Percentiles rank a stretch among this genome's conserved stretches.
Evolutionary conservation across 1,140 invertebrate genomes (phyloP).

Genomic region (Pantala flavescens): DNA sequence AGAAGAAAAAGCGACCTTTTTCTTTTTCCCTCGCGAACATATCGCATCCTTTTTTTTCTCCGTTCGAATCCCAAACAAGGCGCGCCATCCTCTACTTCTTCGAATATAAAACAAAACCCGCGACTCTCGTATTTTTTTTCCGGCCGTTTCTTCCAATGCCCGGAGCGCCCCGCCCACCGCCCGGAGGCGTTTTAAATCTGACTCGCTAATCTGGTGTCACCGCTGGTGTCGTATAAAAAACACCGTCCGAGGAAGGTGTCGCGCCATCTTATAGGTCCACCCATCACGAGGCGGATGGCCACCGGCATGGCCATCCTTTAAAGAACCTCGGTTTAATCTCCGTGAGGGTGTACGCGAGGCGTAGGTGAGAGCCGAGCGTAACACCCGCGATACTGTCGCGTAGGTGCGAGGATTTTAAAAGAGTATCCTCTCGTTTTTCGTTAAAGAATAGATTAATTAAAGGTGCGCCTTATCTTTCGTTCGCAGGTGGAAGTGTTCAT

Average conservation of each 20-base stretch:
- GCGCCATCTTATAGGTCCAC: not conserved
- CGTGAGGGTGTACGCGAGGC: not conserved
- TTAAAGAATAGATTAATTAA: not conserved
- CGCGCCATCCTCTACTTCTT: no score
- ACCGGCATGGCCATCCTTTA: not conserved
- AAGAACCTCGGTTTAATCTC: not conserved
- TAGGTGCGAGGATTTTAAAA: not conserved
- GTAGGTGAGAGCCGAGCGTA: not conserved
- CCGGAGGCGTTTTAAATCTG: not conserved
- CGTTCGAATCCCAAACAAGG: no score
- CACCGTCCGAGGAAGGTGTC: not conserved
- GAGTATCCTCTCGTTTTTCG: not conserved
- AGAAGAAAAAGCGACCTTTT: no score
- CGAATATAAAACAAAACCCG: no score
- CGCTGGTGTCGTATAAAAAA: not conserved
- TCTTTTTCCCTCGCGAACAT: no score
- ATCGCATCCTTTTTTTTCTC: no score
- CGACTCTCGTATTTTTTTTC: no score
- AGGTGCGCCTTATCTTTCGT: no score
- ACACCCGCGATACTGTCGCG: not conserved
- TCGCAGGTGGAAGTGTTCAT: no score
- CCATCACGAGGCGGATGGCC: not conserved
- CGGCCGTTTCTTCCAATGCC: not conserved
- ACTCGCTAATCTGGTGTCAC: slow-evolving; percentile 1
- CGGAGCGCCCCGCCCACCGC: not conserved